Evolutionary conservation across 2,797 vertebrate species (phyloP).

Genomic region (Pseudochirops cupreus): DNA sequence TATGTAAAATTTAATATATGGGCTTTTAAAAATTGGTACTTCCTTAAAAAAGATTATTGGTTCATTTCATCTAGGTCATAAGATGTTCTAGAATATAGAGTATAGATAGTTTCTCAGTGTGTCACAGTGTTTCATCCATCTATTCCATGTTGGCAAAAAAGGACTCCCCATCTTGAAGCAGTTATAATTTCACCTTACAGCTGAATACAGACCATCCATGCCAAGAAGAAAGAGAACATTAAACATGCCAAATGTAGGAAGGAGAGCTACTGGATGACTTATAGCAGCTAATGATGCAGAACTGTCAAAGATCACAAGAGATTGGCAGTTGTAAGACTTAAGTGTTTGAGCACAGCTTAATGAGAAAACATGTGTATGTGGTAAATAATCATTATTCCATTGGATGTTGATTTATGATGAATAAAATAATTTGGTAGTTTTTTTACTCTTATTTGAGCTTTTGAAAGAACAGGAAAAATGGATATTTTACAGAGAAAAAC

Average conservation of each 20-base stretch:
- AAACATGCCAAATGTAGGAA: not conserved
- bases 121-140: not conserved
- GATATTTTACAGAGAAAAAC: not conserved
- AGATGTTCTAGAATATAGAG: not conserved
- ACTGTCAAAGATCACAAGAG: constrained; percentile 17
- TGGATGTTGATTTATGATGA: constrained; percentile 7
- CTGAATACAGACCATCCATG: not conserved
- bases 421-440: not conserved
- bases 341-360: constrained; percentile 3
- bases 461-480: constrained; percentile 15
- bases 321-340: not conserved
- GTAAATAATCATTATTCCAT: constrained; percentile 5
- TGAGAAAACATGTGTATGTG: not conserved
- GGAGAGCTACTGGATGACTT: not conserved
- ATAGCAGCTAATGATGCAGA: not conserved
- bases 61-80: constrained; percentile 19
- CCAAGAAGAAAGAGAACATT: not conserved
- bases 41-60: not conserved
- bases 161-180: not conserved
- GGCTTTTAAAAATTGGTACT: not conserved
- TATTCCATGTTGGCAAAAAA: constrained; percentile 19
- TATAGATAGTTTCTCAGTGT: not conserved
- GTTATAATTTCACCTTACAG: constrained; percentile 5
- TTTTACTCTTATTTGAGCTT: not conserved
- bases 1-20: constrained; percentile 26